Conservation (phyloP, 2,113 vertebrate species). For the human region DNA sequence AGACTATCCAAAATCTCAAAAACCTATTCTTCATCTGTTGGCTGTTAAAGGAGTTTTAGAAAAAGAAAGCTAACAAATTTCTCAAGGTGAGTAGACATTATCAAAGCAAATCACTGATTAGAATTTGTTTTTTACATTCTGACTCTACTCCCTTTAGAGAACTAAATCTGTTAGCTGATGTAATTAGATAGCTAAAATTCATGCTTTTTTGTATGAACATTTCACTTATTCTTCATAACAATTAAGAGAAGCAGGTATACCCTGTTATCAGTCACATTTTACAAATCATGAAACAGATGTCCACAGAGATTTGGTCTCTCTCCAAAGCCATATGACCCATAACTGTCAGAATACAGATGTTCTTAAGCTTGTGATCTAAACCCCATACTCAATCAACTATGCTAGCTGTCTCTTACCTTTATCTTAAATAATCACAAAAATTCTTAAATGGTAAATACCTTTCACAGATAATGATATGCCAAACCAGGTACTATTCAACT, state of each 20-base stretch:
- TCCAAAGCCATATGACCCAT: neutral
- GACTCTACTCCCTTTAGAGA: neutral
- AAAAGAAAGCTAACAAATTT: neutral
- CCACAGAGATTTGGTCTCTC: neutral
- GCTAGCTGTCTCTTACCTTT: neutral
- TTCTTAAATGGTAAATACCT: neutral
- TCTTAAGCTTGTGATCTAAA: neutral
- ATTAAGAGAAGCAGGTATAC: neutral
- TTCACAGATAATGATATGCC: neutral
- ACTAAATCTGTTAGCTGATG: neutral
- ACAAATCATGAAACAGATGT: neutral
- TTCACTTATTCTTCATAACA: neutral
- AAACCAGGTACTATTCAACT: neutral
- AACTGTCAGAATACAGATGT: neutral
- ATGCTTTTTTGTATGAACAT: neutral
- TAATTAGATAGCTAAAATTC: neutral
- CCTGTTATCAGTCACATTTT: neutral
- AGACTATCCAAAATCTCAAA: neutral
- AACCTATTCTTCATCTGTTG: neutral
- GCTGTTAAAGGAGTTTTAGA: neutral
- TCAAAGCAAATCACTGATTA: neutral
- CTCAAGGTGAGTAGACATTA: neutral
- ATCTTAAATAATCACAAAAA: neutral
- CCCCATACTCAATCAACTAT: neutral
- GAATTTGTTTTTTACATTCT: neutral